phyloP scores from a whole-genome alignment of 2,113 vertebrate genomes.

The Crotalus helleri region DNA sequence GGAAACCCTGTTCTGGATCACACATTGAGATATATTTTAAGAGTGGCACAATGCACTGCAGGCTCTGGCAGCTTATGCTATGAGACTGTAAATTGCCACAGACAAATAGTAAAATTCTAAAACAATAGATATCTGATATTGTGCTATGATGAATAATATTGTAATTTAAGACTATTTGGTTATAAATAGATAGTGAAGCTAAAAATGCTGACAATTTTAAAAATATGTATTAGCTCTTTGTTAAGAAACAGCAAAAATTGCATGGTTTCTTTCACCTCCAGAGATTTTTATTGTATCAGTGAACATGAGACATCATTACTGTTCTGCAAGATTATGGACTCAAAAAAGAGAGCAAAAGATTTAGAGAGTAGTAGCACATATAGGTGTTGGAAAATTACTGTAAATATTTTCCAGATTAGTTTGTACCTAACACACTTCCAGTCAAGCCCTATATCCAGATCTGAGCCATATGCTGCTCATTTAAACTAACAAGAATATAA shows the following conservation, averaged over 20 bases:
- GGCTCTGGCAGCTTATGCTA: background rate
- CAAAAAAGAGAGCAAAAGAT: background rate
- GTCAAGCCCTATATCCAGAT: background rate
- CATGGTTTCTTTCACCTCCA: background rate
- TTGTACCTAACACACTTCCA: background rate
- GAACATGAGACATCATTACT: background rate
- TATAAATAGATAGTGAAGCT: background rate
- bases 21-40: background rate
- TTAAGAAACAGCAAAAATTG: background rate
- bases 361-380: background rate
- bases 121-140: background rate
- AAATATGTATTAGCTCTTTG: background rate
- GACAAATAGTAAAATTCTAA: background rate
- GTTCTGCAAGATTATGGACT: background rate
- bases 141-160: background rate
- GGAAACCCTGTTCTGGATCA: background rate
- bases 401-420: background rate
- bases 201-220: background rate
- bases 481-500: background rate
- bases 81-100: background rate
- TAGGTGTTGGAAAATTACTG: background rate
- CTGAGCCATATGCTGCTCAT: background rate
- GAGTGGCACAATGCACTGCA: background rate
- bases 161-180: background rate
- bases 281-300: background rate